Evolutionary conservation across 1,140 invertebrate genomes (phyloP).

Genomic region (Lepidurus apus): DNA sequence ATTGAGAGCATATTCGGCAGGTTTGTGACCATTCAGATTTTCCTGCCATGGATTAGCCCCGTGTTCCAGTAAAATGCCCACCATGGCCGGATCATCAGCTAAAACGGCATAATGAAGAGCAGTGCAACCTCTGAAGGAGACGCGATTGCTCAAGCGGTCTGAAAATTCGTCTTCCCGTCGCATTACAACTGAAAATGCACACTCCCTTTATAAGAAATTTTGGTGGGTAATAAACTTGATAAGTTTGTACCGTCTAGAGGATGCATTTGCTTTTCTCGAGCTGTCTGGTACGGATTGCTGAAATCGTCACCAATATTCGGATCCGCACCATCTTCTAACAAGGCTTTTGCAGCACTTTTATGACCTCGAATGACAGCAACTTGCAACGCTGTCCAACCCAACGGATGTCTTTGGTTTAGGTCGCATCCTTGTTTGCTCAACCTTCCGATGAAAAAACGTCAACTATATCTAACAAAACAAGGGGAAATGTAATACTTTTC

Average conservation of each 20-base stretch:
- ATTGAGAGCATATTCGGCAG: constrained; percentile 68
- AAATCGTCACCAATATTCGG: constrained; percentile 74
- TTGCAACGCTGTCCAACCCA: constrained; percentile 84
- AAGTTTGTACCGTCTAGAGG: constrained; percentile 54
- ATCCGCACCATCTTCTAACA: constrained; percentile 69
- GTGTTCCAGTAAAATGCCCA: constrained; percentile 55
- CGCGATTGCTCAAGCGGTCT: constrained; percentile 62
- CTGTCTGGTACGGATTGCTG: constrained; percentile 61
- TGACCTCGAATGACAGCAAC: constrained; percentile 73
- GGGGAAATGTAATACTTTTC: background rate
- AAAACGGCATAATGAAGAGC: constrained; percentile 85
- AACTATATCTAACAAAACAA: background rate
- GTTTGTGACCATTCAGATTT: constrained; percentile 70
- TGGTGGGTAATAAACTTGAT: background rate
- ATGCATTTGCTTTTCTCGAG: constrained; percentile 52
- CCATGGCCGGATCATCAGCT: constrained; percentile 59
- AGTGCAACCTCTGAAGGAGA: constrained; percentile 77
- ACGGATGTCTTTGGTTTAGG: constrained; percentile 49
- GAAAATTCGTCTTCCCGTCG: constrained; percentile 75
- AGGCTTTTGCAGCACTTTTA: constrained; percentile 55
- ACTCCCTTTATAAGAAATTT: constrained; percentile 33
- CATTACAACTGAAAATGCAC: constrained; percentile 51
- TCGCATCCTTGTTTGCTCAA: background rate
- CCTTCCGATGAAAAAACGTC: background rate
- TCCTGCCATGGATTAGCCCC: constrained; percentile 60